Evolutionary conservation across 2,113 vertebrate genomes (phyloP), one percentile per base, ranked within the genome.

Genomic region (Calonectris borealis): DNA sequence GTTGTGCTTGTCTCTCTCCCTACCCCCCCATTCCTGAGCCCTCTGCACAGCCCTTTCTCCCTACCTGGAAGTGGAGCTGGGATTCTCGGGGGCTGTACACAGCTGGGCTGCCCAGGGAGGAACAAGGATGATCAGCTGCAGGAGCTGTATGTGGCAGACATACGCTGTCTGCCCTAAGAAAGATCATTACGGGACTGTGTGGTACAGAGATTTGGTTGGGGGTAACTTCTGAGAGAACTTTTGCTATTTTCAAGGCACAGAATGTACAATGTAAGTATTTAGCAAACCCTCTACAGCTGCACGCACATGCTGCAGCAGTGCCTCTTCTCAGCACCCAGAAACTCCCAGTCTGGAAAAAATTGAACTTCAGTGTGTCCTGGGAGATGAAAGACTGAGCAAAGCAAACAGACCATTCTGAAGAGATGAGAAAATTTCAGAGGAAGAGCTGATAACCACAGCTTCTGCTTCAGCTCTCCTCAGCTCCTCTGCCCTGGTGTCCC

Each of bases 281-380:
- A 91, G 12, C 60, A 60, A 92, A 60, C 16, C 14, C 26, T 57
- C 51, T 60, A 17, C 13, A 12, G n/a, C 49, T 49, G 44, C 51
- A 46, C 0, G 5, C 40, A 54, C 13, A 0, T 0, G 0, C 14
- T 81, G 55, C 54, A 79, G n/a, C 18, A 31, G 14, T 24, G 66
- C 21, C 44, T 51, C 65, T 68, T 42, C 61, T 55, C 61, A 42
- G 79, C 58, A 61, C 21, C 19, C 83, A 89, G 48, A 36, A 86
- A 21, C 7, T 34, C 32, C 60, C 34, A 55, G 24, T 34, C 21
- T 76, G 57, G 40, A 72, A 61, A 92, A 89, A 77, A 22, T 1
- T 13, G 58, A 12, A 25, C 27, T 75, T 81, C 14, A 54, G 17
- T 18, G 36, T 65, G 75, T 83, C 46, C 82, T 90, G 82, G 62